These are phyloP conservation scores for Cyprinodon diabolis DNA, from an alignment of 2,797 vertebrate species.

Conservation along the genomic window DNA sequence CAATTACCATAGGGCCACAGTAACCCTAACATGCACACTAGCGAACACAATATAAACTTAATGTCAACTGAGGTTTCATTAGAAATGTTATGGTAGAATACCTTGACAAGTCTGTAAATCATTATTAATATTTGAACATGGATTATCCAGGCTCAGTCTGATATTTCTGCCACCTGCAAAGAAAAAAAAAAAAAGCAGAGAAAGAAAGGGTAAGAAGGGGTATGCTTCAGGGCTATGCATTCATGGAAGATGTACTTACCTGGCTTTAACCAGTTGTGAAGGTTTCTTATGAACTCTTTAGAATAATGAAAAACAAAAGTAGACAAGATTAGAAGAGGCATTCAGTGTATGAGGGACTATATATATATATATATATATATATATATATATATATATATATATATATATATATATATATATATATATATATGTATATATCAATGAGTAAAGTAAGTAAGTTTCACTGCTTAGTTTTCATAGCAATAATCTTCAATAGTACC, in stretches of 20 bases:
- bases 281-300: neutral
- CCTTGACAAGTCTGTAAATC: neutral
- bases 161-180: fast-evolving
- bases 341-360: conserved; percentile 6
- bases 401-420: neutral
- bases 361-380: neutral
- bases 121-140: fast-evolving
- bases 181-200: neutral
- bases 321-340: conserved; percentile 9
- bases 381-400: neutral
- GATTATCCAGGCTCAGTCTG: neutral
- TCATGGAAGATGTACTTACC: neutral
- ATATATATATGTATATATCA: too few species aligned
- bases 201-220: too few species aligned
- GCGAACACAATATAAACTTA: neutral
- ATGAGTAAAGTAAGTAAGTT: neutral
- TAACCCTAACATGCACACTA: neutral
- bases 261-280: conserved; percentile 1
- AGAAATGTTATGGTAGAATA: neutral
- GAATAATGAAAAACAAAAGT: neutral
- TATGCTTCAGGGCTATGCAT: neutral
- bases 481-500: neutral
- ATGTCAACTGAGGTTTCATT: neutral
- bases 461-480: conserved; percentile 11
- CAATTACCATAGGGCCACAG: too few species aligned